Evolutionary conservation across 2,888 invertebrate genomes (phyloP).

Genomic region (Tenthredo mesomela): DNA sequence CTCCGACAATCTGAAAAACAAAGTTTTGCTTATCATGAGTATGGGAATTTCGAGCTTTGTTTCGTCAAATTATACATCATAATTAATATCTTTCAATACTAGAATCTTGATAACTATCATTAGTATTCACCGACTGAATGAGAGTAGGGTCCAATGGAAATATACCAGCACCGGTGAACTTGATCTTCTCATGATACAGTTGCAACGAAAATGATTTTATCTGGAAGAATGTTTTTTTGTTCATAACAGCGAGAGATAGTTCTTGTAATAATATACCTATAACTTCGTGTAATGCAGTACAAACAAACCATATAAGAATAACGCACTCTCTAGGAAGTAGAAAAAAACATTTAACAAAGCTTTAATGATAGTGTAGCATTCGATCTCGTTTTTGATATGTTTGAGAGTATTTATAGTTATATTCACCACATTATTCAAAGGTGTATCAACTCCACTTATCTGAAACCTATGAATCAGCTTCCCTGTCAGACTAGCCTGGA

Average conservation of each 20-base stretch:
- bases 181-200: slow-evolving; percentile 22
- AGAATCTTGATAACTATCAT: neutral
- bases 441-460: neutral
- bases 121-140: slow-evolving; percentile 28
- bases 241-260: no score
- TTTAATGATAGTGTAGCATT: neutral
- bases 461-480: slow-evolving; percentile 30
- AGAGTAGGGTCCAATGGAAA: slow-evolving; percentile 38
- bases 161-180: slow-evolving; percentile 34
- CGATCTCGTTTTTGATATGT: neutral
- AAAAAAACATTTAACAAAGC: neutral
- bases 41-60: neutral
- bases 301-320: neutral
- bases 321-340: neutral
- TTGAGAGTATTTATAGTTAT: neutral
- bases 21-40: neutral
- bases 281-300: neutral
- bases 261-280: no score
- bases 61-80: neutral
- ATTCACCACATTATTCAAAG: slow-evolving; percentile 10
- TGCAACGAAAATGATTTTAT: slow-evolving; percentile 25
- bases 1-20: slow-evolving; percentile 22
- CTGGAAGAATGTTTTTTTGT: neutral
- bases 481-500: slow-evolving; percentile 21
- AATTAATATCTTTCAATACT: neutral